A percentile compares a stretch with the other conserved stretches of the same genome.
Evolutionary conservation across 1,140 invertebrate species (phyloP).

Genomic region (Drepana arcuata): DNA sequence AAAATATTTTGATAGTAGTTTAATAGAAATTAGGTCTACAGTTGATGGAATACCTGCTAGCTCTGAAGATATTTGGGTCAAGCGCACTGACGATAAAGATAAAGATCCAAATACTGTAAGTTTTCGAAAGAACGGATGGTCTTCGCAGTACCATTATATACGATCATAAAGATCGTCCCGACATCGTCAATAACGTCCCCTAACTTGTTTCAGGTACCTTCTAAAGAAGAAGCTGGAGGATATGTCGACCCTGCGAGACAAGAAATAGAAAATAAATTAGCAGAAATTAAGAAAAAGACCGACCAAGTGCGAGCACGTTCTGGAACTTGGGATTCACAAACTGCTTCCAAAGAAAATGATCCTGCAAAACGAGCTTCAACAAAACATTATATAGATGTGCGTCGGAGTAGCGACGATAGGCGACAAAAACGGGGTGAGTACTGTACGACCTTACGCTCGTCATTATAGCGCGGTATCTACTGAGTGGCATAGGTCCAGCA

Average conservation of each 20-base stretch:
- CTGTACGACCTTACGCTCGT: neutral
- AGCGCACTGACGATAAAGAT: conserved; percentile 72
- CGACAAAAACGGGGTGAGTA: conserved; percentile 52
- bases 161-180: no score
- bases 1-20: conserved; percentile 84
- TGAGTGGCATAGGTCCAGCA: neutral
- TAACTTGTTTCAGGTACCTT: conserved; percentile 8
- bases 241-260: neutral
- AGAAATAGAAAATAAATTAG: conserved; percentile 9
- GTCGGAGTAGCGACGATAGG: conserved; percentile 53
- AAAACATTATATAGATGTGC: conserved; percentile 37
- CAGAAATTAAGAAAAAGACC: conserved; percentile 9
- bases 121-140: no score
- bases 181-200: no score
- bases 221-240: conserved; percentile 4
- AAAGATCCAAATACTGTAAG: no score
- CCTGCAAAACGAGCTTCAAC: conserved; percentile 23
- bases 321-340: conserved; percentile 77
- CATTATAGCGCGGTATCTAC: neutral
- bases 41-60: conserved; percentile 73
- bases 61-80: conserved; percentile 81
- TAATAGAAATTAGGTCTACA: conserved; percentile 85
- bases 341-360: conserved; percentile 45
- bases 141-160: no score
- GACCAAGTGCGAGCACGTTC: conserved; percentile 41